A percentile compares a stretch with the other conserved stretches of the same genome.
Evolutionary conservation across 2,888 invertebrate species (phyloP).

Genomic region (Eulithis testata): DNA sequence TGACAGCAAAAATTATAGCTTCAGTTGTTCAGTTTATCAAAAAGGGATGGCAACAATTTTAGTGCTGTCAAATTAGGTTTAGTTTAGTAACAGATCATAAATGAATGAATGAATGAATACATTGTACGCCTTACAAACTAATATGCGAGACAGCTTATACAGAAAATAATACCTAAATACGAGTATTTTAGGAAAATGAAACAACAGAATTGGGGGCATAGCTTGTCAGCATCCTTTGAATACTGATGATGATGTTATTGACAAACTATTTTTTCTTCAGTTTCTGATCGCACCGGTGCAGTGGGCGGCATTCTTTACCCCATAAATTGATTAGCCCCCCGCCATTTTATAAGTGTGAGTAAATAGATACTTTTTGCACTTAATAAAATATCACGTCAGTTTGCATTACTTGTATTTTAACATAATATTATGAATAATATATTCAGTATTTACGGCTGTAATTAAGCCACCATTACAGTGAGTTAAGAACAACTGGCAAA

Average conservation of each 20-base stretch:
- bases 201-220: no score
- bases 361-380: constrained; percentile 31
- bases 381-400: constrained; percentile 30
- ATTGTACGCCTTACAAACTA: no score
- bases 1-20: no score
- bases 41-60: no score
- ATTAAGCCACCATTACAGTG: constrained; percentile 21
- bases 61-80: no score
- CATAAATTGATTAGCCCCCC: constrained; percentile 7
- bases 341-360: constrained; percentile 9
- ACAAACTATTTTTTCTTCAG: neutral
- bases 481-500: neutral
- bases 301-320: constrained; percentile 9
- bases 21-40: no score
- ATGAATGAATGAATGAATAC: no score
- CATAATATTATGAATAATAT: constrained; percentile 30
- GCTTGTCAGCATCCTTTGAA: neutral
- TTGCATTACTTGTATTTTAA: constrained; percentile 29
- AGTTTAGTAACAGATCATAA: no score
- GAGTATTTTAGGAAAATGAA: no score
- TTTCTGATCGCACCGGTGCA: constrained; percentile 3
- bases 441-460: constrained; percentile 28
- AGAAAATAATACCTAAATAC: no score
- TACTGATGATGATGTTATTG: constrained; percentile 9
- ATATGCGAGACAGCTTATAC: no score